phyloP scores from a whole-genome alignment of 2,888 invertebrate species.

The Acanthopleura granulata region DNA sequence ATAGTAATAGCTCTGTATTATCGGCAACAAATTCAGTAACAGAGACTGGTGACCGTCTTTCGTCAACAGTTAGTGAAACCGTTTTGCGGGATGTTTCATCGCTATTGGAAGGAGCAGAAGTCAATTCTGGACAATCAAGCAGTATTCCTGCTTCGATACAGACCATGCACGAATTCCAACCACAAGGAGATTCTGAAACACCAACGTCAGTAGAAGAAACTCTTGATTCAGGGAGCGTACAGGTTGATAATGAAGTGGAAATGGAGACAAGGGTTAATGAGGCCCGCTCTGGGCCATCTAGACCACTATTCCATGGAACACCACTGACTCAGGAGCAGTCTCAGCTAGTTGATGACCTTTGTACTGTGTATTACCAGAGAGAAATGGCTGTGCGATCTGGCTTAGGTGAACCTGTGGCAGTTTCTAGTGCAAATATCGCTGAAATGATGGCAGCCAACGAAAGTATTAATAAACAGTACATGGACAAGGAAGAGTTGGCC shows the following conservation, averaged over 20 bases:
- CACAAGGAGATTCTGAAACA: too few species aligned
- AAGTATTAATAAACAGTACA: background rate
- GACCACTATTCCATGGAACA: background rate
- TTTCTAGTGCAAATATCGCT: background rate
- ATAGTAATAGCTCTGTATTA: too few species aligned
- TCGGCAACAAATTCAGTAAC: too few species aligned
- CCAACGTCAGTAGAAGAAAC: background rate
- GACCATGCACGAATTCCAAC: too few species aligned
- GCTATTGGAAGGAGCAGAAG: too few species aligned
- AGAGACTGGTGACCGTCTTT: too few species aligned
- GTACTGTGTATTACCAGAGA: background rate
- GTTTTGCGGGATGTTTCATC: too few species aligned
- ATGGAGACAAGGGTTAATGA: background rate
- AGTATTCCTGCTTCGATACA: too few species aligned
- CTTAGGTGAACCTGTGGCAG: background rate
- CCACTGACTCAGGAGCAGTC: background rate
- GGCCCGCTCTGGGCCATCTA: background rate
- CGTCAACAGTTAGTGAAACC: too few species aligned
- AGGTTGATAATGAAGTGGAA: background rate
- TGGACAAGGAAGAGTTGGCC: background rate
- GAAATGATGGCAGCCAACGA: conserved; percentile 5
- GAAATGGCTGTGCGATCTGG: background rate
- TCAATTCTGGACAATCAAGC: too few species aligned
- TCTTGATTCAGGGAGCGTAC: background rate
- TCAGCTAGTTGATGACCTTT: conserved; percentile 3